Conservation (phyloP, 2,113 vertebrate species). For the Globicephala melas region DNA sequence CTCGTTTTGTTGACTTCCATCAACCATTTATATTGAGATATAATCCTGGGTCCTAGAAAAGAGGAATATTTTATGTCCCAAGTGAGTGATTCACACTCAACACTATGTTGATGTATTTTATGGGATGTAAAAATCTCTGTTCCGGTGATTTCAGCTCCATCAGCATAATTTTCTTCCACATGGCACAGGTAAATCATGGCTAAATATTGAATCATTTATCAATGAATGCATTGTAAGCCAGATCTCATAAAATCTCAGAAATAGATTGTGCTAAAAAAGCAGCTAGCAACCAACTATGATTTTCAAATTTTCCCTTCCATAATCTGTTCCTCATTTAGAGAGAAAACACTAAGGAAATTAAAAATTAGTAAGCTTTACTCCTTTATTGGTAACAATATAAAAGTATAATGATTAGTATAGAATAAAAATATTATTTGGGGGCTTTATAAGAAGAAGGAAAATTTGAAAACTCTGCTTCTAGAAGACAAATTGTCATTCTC, state of each 20-base stretch:
- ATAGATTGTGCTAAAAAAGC: slow-evolving; percentile 69
- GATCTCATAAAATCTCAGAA: slow-evolving; percentile 59
- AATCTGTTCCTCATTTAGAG: slow-evolving; percentile 65
- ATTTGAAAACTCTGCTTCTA: not conserved
- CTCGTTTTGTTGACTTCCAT: slow-evolving; percentile 45
- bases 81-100: slow-evolving; percentile 76
- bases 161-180: slow-evolving; percentile 80
- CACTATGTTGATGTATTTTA: slow-evolving; percentile 69
- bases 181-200: slow-evolving; percentile 80
- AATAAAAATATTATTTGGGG: slow-evolving; percentile 9
- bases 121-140: slow-evolving; percentile 74
- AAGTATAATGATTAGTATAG: not conserved
- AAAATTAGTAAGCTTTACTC: slow-evolving; percentile 55
- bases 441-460: not conserved
- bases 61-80: slow-evolving; percentile 74
- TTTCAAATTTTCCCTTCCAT: slow-evolving; percentile 48
- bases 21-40: slow-evolving; percentile 64
- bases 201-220: slow-evolving; percentile 83
- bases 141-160: slow-evolving; percentile 74
- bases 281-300: slow-evolving; percentile 55
- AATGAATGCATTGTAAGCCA: slow-evolving; percentile 72
- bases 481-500: not conserved
- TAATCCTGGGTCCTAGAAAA: slow-evolving; percentile 61
- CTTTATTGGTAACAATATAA: slow-evolving; percentile 19
- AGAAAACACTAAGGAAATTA: slow-evolving; percentile 57